Base-by-base conservation (phyloP, 2,888 invertebrate genomes). In the Melieria omissa region DNA sequence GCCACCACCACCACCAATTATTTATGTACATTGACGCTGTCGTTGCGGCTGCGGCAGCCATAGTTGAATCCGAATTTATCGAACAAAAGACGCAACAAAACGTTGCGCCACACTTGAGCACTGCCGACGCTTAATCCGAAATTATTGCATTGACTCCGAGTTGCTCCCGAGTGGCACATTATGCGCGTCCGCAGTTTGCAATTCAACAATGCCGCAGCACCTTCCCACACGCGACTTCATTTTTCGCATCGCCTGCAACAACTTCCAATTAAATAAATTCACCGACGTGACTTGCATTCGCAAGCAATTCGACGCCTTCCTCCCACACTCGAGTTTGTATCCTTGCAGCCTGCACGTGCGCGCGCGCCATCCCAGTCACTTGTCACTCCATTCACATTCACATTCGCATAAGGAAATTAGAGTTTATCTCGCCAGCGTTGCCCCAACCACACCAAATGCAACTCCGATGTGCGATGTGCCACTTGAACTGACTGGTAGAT, bases 241-340 rank as follows among this genome's bases (percentile, higher is more conserved):
- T 14, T n/a, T 52, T 5, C 52, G 14, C 52, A 52, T 52, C 29
- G 29, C 29, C 29, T 29, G 29, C 29, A 7, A 62, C 44, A 41
- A 49, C 45, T 62, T 55, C 61, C 68, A 69, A 69, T 69, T 69
- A 62, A 69, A 69, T 69, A 46, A 69, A 69, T 69, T 69, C 62
- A 69, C 68, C 49, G 68, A 69, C 62, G 62, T 69, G 62, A 69
- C 62, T 52, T 42, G 54, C 54, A 69, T 62, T 16, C 44, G 2
- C 29, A 14, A 62, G 57, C 44, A 16, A 45, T 29, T 10, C 14
- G 4, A 4, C 9, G 52, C 52, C 14, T 29, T 29, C 29, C 1
- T 29, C 2, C 29, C 29, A 29, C 29, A 29, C 29, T 29, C 29
- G 29, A 29, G 3, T 29, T 29, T 2, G 2, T 29, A 2, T 29